Evolutionary conservation across 2,888 invertebrate genomes (phyloP).

Genomic region (Auanema freiburgensis): DNA sequence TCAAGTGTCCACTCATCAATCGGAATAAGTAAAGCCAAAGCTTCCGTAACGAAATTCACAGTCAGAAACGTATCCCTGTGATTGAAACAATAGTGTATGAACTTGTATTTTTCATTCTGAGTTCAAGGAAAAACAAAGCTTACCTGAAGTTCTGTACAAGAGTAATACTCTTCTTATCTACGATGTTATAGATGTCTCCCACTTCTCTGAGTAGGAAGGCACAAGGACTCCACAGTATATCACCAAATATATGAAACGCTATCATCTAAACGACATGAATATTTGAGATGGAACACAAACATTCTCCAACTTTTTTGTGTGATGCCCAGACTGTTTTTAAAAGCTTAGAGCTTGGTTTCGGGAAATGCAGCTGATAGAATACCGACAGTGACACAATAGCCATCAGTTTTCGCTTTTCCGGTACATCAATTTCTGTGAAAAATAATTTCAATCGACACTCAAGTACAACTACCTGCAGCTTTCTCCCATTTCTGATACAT

Average conservation of each 20-base stretch:
- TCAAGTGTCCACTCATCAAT: too few relatives aligned
- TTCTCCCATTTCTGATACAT: constrained; percentile 48
- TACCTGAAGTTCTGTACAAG: constrained; percentile 4
- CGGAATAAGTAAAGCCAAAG: too few relatives aligned
- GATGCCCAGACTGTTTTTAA: constrained; percentile 33
- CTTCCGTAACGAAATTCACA: too few relatives aligned
- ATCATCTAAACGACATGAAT: constrained; percentile 12
- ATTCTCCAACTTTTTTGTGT: constrained; percentile 35
- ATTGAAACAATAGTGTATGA: background rate
- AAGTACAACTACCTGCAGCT: constrained; percentile 27
- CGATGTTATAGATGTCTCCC: constrained; percentile 22
- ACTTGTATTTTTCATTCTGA: too few relatives aligned
- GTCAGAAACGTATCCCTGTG: background rate
- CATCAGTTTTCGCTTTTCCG: constrained; percentile 42
- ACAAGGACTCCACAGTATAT: constrained; percentile 83
- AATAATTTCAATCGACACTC: background rate
- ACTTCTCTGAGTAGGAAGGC: constrained; percentile 72
- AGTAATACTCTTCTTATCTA: constrained; percentile 26
- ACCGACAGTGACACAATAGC: constrained; percentile 39
- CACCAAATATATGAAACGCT: constrained; percentile 76
- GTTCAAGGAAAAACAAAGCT: too few relatives aligned
- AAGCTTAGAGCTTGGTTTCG: constrained; percentile 31
- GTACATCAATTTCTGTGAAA: constrained; percentile 34
- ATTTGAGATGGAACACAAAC: background rate
- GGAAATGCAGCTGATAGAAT: constrained; percentile 47